Conservation (phyloP, 2,113 vertebrate genomes). For the Zeus faber region DNA sequence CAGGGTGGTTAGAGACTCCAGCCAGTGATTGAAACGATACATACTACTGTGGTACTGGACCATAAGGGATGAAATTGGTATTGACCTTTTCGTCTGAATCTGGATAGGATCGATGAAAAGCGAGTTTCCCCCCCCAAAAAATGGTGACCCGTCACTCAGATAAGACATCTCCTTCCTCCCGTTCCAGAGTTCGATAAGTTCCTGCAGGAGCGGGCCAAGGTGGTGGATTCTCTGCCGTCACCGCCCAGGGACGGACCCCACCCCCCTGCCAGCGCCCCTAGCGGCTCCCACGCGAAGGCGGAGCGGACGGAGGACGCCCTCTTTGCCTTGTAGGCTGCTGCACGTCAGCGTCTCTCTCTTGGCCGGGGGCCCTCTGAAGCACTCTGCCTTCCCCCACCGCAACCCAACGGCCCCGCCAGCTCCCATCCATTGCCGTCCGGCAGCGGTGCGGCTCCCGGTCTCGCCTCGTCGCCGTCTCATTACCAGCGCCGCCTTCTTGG, state of each 20-base stretch:
- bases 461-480: conserved; percentile 30
- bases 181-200: conserved; percentile 94
- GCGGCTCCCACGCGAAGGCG: conserved; percentile 81
- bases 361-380: conserved; percentile 15
- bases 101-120: no score
- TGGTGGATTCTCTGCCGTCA: conserved; percentile 81
- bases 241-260: conserved; percentile 74
- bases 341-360: conserved; percentile 22
- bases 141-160: no score
- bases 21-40: no score
- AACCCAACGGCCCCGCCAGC: conserved; percentile 16
- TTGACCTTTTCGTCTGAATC: no score
- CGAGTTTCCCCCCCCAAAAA: no score
- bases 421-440: conserved; percentile 31
- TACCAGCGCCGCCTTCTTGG: conserved; percentile 21
- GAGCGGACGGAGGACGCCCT: conserved; percentile 91
- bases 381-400: conserved; percentile 12
- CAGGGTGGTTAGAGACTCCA: no score
- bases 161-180: conserved; percentile 15
- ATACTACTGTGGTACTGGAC: no score
- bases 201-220: conserved; percentile 93
- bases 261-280: conserved; percentile 58
- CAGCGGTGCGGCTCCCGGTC: conserved; percentile 33
- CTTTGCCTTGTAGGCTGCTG: conserved; percentile 88
- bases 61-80: no score